These are phyloP conservation scores for Sorex fumeus DNA, from an alignment of 2,113 vertebrate species.

Conservation along the genomic window DNA sequence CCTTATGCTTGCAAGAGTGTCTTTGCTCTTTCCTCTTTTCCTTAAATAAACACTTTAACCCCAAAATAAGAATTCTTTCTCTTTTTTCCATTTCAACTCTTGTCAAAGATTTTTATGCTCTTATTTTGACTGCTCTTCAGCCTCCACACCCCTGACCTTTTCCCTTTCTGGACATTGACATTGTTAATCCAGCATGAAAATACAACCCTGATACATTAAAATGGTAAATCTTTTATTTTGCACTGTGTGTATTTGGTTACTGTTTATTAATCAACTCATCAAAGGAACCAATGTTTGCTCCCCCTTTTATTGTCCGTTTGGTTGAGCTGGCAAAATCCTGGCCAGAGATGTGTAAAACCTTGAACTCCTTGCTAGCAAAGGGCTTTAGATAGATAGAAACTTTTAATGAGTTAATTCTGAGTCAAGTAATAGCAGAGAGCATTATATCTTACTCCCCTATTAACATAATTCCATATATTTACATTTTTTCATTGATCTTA, in stretches of 20 bases:
- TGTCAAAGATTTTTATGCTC: conserved; percentile 5
- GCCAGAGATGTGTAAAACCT: neutral
- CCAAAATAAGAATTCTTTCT: neutral
- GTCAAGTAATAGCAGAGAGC: neutral
- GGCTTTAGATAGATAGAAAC: neutral
- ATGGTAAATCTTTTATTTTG: conserved; percentile 55
- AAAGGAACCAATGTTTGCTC: neutral
- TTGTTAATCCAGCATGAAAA: conserved; percentile 55
- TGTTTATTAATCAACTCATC: conserved; percentile 76
- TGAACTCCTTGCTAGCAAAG: neutral
- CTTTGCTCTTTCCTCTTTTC: too few relatives aligned
- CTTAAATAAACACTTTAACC: too few relatives aligned
- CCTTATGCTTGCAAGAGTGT: too few relatives aligned
- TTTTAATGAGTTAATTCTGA: neutral
- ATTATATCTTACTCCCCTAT: neutral
- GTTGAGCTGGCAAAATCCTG: neutral
- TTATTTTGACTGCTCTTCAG: neutral
- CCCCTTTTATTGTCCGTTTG: neutral
- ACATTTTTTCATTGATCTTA: neutral
- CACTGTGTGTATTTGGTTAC: conserved; percentile 27
- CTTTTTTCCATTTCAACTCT: conserved; percentile 50
- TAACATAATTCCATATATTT: neutral
- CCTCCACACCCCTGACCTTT: conserved; percentile 44
- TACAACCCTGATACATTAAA: conserved; percentile 55
- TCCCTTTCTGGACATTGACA: neutral